Base-by-base conservation (phyloP, 2,888 invertebrate species). In the Brenthis daphne region DNA sequence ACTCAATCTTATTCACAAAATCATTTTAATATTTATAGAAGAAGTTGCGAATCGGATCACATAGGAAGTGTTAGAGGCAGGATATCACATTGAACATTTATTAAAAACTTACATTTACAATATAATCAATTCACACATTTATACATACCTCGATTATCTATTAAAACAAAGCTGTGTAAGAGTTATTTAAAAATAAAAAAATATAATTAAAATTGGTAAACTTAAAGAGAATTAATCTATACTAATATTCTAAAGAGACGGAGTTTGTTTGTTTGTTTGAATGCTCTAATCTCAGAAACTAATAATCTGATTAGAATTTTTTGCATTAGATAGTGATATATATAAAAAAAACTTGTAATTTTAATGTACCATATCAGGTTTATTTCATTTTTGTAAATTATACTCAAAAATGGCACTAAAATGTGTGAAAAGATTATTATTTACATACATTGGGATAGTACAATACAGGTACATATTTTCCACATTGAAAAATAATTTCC, bases 41-140 rank as follows among this genome's bases (percentile, higher is more conserved):
- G 85, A 87, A 85, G 77, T 77, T 76, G 79, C 83, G 82, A 83
- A 82, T 86, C 83, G 84, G 86, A 86, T 87, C 85, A 89, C 89
- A 90, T 86, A 82, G 86, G 89, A 88, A 89, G 85, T 86, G 85
- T 82, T 86, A 87, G 83, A 91, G 91, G 90, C 90, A 90, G 92
- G 90, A 86, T 92, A 92, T 92, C 92, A 92, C 92, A 92, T 89
- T 87, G 79, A 92, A 91, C 90, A 92, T 90, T 89, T 82, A 89
- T 82, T 83, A 77, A 76, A 74, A 77, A 81, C 74, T 80, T 82
- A 80, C 76, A 76, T 79, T 78, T 75, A 77, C 56, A 64, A 71
- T 64, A 56, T 67, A 53, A 63, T 69, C 71, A 47, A 58, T 73
- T 71, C 71, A 73, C 73, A 71, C 66, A 73, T 67, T 65, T 68